Conservation (phyloP, 2,113 vertebrate genomes). For the Picathartes gymnocephalus region DNA sequence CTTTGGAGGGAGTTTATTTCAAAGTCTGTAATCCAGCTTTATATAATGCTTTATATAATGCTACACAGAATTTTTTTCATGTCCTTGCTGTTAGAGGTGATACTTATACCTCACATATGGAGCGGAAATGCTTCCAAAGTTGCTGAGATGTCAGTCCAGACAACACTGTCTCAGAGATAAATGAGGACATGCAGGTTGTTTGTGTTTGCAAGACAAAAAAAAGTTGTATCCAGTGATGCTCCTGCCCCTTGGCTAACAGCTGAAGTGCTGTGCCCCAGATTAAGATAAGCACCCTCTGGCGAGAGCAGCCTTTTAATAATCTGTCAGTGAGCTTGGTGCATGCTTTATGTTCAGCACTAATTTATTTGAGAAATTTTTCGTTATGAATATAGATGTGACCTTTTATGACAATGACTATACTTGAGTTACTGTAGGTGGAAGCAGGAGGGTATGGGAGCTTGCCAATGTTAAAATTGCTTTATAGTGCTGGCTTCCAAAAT, state of each 20-base stretch:
- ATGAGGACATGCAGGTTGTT: not conserved
- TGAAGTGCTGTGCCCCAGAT: not conserved
- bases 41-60: not conserved
- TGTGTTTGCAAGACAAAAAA: not conserved
- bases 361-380: constrained; percentile 43
- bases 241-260: not conserved
- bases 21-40: not conserved
- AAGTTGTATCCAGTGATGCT: not conserved
- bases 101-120: not conserved
- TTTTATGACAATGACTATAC: constrained; percentile 44
- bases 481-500: constrained; percentile 58
- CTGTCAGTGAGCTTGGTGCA: not conserved
- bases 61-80: not conserved
- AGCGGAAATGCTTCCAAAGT: not conserved
- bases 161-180: not conserved
- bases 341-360: constrained; percentile 49
- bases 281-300: constrained; percentile 15
- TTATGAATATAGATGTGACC: constrained; percentile 66
- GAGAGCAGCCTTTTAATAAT: constrained; percentile 35
- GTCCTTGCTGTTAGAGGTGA: not conserved
- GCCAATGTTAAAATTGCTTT: constrained; percentile 55
- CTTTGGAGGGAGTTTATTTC: not conserved
- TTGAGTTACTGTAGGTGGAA: constrained; percentile 60
- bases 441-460: constrained; percentile 38
- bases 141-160: not conserved